Conservation (phyloP, 2,888 invertebrate genomes). For the Agrotis puta region DNA sequence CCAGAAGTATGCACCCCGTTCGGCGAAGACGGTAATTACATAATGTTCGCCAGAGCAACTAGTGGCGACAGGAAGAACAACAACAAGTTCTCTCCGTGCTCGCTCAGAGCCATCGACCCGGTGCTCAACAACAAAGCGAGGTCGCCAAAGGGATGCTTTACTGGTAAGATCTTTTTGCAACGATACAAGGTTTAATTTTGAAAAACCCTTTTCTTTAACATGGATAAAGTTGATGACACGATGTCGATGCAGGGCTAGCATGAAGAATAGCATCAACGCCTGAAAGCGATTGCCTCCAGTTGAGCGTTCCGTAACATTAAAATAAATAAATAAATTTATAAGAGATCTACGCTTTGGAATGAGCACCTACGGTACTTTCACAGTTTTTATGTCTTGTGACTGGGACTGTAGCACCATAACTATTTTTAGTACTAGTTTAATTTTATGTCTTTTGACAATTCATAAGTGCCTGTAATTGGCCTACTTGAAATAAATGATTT, state of each 20-base stretch:
- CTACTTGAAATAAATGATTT: too few relatives aligned
- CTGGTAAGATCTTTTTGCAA: constrained; percentile 90
- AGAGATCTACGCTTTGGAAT: too few relatives aligned
- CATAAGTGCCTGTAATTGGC: too few relatives aligned
- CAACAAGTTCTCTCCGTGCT: constrained; percentile 99
- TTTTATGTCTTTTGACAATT: too few relatives aligned
- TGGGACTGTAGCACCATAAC: too few relatives aligned
- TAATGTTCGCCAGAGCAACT: constrained; percentile 99
- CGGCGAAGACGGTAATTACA: constrained; percentile 99
- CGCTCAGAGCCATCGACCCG: constrained; percentile 97
- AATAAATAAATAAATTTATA: too few relatives aligned
- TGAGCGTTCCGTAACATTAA: background rate
- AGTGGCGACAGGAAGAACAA: constrained; percentile 99
- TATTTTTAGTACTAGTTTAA: too few relatives aligned
- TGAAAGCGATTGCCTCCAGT: background rate
- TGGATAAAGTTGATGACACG: background rate
- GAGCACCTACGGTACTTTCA: too few relatives aligned
- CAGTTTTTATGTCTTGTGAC: too few relatives aligned
- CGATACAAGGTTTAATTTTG: background rate
- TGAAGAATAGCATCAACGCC: background rate
- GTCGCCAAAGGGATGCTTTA: constrained; percentile 97
- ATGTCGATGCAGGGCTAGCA: background rate
- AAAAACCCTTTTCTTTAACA: background rate
- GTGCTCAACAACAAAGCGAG: constrained; percentile 98
- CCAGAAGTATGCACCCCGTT: constrained; percentile 98